A percentile compares a stretch with the other conserved stretches of the same genome.
phyloP scores from a whole-genome alignment of 2,797 vertebrate genomes.

The Oreochromis grahami region DNA sequence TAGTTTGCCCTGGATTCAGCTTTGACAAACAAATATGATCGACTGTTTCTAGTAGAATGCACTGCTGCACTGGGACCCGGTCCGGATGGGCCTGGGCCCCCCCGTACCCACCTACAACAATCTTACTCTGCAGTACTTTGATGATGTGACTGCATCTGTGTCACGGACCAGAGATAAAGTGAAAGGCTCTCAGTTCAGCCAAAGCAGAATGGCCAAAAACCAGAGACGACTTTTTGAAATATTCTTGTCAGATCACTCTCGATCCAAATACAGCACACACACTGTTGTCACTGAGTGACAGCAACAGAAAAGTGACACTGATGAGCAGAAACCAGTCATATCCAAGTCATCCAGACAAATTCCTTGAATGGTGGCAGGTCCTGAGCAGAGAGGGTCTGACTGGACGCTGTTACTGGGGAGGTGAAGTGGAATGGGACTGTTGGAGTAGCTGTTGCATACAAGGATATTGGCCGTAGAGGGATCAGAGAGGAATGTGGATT shows the following conservation, averaged over 20 bases:
- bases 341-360: not conserved
- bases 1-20: too few species aligned
- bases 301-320: not conserved
- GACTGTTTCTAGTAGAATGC: too few species aligned
- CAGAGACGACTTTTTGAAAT: not conserved
- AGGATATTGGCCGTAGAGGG: not conserved
- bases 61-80: too few species aligned
- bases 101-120: too few species aligned
- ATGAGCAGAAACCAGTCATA: accelerated
- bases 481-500: accelerated
- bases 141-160: too few species aligned
- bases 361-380: not conserved
- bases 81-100: too few species aligned
- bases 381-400: not conserved
- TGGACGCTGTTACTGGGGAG: constrained; percentile 16
- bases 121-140: too few species aligned
- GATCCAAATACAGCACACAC: not conserved
- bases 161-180: too few species aligned
- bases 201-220: too few species aligned
- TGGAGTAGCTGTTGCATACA: not conserved
- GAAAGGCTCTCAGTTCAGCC: too few species aligned
- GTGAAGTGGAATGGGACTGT: not conserved
- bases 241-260: not conserved
- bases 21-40: too few species aligned
- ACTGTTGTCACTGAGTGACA: not conserved